Evolutionary conservation across 1,140 invertebrate species (phyloP).

Genomic region (Bombus difficillimus): DNA sequence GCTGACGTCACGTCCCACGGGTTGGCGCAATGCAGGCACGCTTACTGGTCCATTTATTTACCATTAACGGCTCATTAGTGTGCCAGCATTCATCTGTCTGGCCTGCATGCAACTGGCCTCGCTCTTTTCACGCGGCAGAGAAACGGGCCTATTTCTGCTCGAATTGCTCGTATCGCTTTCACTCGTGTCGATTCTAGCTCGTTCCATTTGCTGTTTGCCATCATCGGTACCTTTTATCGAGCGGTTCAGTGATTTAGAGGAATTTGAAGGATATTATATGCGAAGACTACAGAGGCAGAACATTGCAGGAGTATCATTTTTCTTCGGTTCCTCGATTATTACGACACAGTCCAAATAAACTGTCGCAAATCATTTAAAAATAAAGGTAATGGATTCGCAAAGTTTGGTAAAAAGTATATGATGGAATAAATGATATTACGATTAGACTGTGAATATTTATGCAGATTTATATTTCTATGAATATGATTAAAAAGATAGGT

Average conservation of each 20-base stretch:
- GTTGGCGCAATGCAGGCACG: constrained; percentile 69
- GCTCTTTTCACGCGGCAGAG: constrained; percentile 51
- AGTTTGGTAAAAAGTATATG: too few species aligned
- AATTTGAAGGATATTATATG: too few species aligned
- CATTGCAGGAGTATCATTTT: too few species aligned
- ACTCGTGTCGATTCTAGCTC: not conserved
- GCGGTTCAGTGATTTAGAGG: not conserved
- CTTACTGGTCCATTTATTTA: constrained; percentile 77
- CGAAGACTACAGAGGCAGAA: too few species aligned
- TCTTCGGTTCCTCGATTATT: too few species aligned
- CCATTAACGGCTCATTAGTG: constrained; percentile 80
- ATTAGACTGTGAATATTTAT: too few species aligned
- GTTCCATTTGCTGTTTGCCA: too few species aligned
- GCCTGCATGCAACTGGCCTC: constrained; percentile 37
- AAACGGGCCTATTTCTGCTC: constrained; percentile 17
- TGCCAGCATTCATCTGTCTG: constrained; percentile 56
- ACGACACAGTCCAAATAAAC: too few species aligned
- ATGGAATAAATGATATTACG: too few species aligned
- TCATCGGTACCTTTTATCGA: not conserved
- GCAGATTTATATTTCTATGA: not conserved
- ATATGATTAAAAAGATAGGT: not conserved
- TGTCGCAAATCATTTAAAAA: too few species aligned
- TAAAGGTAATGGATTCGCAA: too few species aligned
- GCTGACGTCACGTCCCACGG: constrained; percentile 71
- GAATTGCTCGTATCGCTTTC: constrained; percentile 28